A percentile compares a stretch with the other conserved stretches of the same genome.
phyloP scores from a whole-genome alignment of 2,888 invertebrate species.

The Rotaria sp. region DNA sequence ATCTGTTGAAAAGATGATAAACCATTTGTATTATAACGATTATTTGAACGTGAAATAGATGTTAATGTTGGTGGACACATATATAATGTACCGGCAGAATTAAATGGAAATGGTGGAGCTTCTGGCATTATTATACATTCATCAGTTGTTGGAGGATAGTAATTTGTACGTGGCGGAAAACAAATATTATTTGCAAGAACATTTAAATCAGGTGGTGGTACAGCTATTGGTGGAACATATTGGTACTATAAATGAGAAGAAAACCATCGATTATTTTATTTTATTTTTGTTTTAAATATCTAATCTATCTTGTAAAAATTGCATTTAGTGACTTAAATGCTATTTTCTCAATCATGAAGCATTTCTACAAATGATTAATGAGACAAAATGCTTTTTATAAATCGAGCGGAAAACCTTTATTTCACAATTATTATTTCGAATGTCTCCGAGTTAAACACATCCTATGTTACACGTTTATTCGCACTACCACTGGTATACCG shows the following conservation, averaged over 20 bases:
- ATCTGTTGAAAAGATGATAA: background rate
- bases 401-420: too few species aligned
- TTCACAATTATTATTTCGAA: too few species aligned
- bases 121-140: background rate
- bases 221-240: background rate
- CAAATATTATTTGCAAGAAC: background rate
- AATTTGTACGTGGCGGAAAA: background rate
- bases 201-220: background rate
- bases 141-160: background rate
- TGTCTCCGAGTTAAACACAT: too few species aligned
- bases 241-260: background rate
- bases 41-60: background rate
- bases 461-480: too few species aligned
- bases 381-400: too few species aligned
- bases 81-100: background rate
- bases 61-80: background rate
- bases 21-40: background rate
- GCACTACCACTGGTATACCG: too few species aligned
- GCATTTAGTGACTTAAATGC: too few species aligned
- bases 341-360: too few species aligned
- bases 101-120: slow-evolving; percentile 28
- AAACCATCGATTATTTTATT: background rate
- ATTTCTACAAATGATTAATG: too few species aligned
- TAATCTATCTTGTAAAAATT: too few species aligned
- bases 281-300: too few species aligned